Base-by-base conservation (phyloP, 1,140 invertebrate species). In the Drosophila orena region DNA sequence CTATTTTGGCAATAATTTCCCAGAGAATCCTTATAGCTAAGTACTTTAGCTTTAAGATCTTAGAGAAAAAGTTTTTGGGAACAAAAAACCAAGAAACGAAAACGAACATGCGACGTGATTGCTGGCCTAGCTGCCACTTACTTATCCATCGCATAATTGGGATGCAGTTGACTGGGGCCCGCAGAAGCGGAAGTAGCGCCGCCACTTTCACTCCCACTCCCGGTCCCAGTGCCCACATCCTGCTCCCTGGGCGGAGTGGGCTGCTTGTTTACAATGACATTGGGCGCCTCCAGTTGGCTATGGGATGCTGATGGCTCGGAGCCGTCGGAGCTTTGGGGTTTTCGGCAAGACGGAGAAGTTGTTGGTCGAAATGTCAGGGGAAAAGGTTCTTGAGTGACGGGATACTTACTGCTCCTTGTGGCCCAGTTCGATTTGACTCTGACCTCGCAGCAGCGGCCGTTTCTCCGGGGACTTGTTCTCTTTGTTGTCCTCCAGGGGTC, bases 221-320 rank as follows among this genome's bases (percentile, higher is more conserved):
- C 30, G 30, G 40, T 52, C 38, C 35, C 70, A 20, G 66, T 27
- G 30, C 40, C 55, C 42, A 55, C 72, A 34, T 49, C 58, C 40
- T 72, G 65, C 1, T 88, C 83, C 46, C 83, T 75, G 44, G 90
- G 80, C 30, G 83, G 86, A 24, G 90, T 81, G 34, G 90, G 90
- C 54, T 91, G 83, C 57, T 91, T 91, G 69, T 91, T 90, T 34
- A 91, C 69, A 75, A 91, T 91, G 34, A 91, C 83, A 79, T 90
- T 91, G 34, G 70, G 35, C 14, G 81, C 53, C 34, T 81, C 69
- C 65, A 42, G 55, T 52, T 78, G 74, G 34, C 79, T 64, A 38
- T 47, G 54, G 46, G 66, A 15, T 40, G 59, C 54, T 34, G 47
- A 59, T 42, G 64, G 30, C 68, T 84, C 65, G 15, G 71, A 62